Conservation (phyloP, 2,888 invertebrate species). For the Chouioia cunea region DNA sequence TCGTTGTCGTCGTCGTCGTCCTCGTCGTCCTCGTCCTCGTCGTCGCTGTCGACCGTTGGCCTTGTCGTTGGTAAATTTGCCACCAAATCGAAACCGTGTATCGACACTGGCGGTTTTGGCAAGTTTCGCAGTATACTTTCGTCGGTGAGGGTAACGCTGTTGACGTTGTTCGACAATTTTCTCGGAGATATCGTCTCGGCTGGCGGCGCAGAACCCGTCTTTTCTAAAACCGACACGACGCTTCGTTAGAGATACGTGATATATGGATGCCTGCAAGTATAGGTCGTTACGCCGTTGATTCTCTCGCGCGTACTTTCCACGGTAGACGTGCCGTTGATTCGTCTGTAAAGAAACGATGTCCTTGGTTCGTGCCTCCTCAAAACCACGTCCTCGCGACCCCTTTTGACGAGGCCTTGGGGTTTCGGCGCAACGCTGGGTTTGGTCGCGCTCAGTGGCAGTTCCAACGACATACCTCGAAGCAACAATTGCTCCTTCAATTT, state of each 20-base stretch:
- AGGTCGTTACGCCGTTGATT: too few species aligned
- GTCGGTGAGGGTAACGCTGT: constrained; percentile 29
- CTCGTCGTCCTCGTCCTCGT: constrained; percentile 61
- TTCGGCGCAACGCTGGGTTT: constrained; percentile 52
- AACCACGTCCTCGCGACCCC: constrained; percentile 1
- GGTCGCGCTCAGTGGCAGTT: background rate
- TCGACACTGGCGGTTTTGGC: constrained; percentile 53
- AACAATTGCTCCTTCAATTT: constrained; percentile 58
- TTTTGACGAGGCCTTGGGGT: constrained; percentile 45
- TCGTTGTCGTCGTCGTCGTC: too few species aligned
- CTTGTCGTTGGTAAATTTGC: constrained; percentile 61
- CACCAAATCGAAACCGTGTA: constrained; percentile 60
- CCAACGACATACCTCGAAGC: constrained; percentile 45
- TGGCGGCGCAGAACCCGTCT: constrained; percentile 53
- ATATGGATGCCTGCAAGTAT: too few species aligned
- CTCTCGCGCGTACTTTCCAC: constrained; percentile 52
- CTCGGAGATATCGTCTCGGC: constrained; percentile 49
- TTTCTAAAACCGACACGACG: constrained; percentile 20
- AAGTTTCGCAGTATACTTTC: constrained; percentile 46
- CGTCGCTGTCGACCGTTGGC: constrained; percentile 59
- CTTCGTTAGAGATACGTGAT: too few species aligned
- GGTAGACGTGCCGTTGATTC: constrained; percentile 27
- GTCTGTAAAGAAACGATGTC: constrained; percentile 58
- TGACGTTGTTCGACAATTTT: constrained; percentile 19
- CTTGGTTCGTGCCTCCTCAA: constrained; percentile 45